Percentiles rank a stretch among this genome's conserved stretches.
Evolutionary conservation across 2,113 vertebrate genomes (phyloP).

Genomic region (Sorex araneus): DNA sequence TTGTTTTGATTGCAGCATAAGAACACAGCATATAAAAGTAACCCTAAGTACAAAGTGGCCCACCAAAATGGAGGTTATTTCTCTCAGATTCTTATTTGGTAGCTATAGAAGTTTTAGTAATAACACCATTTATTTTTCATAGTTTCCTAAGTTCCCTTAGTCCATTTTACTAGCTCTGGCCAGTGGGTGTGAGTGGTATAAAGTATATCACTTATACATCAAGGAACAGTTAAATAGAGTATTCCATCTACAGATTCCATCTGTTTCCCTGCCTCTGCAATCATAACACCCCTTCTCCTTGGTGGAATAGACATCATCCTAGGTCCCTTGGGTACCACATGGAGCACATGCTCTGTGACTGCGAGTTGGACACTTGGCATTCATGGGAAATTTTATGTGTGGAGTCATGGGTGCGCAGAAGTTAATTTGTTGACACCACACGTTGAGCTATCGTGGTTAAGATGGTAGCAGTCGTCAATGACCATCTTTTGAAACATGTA

Average conservation of each 20-base stretch:
- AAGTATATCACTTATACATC: neutral
- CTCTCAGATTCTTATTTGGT: neutral
- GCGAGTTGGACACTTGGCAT: neutral
- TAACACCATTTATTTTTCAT: neutral
- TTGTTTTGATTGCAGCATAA: neutral
- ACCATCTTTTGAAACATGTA: neutral
- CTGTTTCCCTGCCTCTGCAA: neutral
- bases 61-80: neutral
- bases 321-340: neutral
- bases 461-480: neutral
- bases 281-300: neutral
- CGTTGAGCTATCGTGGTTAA: neutral
- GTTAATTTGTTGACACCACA: neutral
- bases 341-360: neutral
- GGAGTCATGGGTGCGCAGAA: neutral
- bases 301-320: neutral
- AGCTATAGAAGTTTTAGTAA: neutral
- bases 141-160: neutral
- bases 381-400: neutral
- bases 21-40: neutral
- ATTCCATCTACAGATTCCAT: neutral
- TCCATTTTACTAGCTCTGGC: neutral
- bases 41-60: neutral
- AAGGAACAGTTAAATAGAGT: constrained; percentile 3
- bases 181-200: neutral